These are phyloP conservation scores for Polyploca ridens DNA, from an alignment of 2,888 invertebrate genomes.

Conservation along the genomic window DNA sequence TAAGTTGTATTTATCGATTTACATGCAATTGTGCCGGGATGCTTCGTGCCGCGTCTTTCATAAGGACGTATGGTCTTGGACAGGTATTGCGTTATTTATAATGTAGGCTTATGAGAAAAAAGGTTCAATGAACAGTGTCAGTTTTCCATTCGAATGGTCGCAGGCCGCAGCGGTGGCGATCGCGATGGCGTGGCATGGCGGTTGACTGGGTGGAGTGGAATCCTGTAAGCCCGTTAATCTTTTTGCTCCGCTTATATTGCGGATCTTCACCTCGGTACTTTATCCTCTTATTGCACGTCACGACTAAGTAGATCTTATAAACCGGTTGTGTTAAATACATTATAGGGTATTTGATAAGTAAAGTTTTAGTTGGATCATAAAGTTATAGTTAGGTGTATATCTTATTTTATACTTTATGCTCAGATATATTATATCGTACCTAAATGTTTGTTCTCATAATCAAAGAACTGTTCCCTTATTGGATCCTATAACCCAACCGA, in stretches of 20 bases:
- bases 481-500: too few species aligned
- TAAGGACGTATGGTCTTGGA: constrained; percentile 61
- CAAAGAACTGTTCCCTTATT: too few species aligned
- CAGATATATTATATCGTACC: too few species aligned
- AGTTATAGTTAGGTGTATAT: not conserved
- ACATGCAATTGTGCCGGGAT: constrained; percentile 46
- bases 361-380: constrained; percentile 19
- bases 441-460: too few species aligned
- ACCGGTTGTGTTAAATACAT: constrained; percentile 40
- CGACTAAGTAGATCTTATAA: constrained; percentile 40
- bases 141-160: constrained; percentile 18
- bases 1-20: constrained; percentile 18
- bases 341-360: constrained; percentile 17
- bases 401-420: too few species aligned
- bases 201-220: constrained; percentile 57
- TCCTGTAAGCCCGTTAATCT: constrained; percentile 73
- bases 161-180: constrained; percentile 22
- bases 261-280: constrained; percentile 63
- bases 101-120: constrained; percentile 19
- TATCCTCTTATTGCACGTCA: constrained; percentile 50
- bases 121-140: constrained; percentile 1
- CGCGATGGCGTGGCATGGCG: constrained; percentile 29
- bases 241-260: constrained; percentile 65
- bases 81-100: constrained; percentile 55
- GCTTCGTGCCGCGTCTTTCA: constrained; percentile 77